These are phyloP conservation scores for Hydrolagus colliei DNA, from an alignment of 2,797 vertebrate species.

Conservation along the genomic window DNA sequence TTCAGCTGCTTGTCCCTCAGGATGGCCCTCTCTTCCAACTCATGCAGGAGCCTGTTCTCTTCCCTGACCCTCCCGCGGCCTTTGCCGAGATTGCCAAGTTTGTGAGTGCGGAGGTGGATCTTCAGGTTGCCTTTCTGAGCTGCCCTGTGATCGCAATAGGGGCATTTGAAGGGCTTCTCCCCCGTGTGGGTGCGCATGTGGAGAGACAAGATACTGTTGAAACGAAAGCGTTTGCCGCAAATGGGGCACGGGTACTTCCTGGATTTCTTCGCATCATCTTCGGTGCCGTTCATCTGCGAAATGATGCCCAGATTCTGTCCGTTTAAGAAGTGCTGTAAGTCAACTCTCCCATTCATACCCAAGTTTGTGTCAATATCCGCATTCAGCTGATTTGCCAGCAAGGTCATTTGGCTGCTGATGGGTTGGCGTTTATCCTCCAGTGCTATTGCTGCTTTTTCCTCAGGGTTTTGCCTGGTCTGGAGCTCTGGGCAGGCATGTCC, in stretches of 20 bases:
- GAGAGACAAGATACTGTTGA: constrained; percentile 94
- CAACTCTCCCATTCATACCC: constrained; percentile 85
- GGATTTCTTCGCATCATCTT: constrained; percentile 94
- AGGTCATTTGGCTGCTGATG: constrained; percentile 92
- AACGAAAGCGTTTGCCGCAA: constrained; percentile 96
- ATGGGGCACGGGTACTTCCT: constrained; percentile 93
- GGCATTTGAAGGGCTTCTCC: constrained; percentile 97
- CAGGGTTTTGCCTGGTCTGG: constrained; percentile 78
- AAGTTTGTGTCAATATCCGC: constrained; percentile 80
- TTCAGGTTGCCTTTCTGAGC: constrained; percentile 97
- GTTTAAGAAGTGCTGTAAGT: constrained; percentile 94
- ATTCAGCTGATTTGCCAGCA: constrained; percentile 88
- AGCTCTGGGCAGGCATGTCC: constrained; percentile 93
- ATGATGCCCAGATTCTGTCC: constrained; percentile 97
- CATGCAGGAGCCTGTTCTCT: constrained; percentile 88
- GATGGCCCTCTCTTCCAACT: constrained; percentile 93
- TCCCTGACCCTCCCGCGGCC: constrained; percentile 91
- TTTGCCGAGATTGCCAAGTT: constrained; percentile 93
- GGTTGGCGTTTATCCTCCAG: constrained; percentile 89
- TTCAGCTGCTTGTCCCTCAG: constrained; percentile 93
- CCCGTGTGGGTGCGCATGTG: constrained; percentile 98
- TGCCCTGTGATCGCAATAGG: constrained; percentile 96
- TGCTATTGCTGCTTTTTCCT: constrained; percentile 76
- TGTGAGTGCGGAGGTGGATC: constrained; percentile 96
- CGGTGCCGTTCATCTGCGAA: constrained; percentile 98